Evolutionary conservation across 2,797 vertebrate genomes (phyloP), one percentile per base, ranked within the genome.

Genomic region (Sternarchorhynchus goeldii): DNA sequence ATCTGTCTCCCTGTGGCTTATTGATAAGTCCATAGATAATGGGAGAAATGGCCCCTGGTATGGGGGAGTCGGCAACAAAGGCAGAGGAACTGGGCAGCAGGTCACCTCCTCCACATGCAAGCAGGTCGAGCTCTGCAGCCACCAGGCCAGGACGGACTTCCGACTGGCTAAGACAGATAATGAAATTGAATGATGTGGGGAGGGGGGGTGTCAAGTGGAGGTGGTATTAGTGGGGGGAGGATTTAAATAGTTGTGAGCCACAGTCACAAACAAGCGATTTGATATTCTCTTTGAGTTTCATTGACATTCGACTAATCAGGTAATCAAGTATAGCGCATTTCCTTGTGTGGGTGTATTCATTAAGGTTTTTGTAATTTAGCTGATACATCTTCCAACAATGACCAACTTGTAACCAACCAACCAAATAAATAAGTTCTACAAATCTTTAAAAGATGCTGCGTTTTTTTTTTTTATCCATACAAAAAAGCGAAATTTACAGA

Each of bases 21-120:
- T 71, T 71, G 68, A 71, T 71, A 71, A 71, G 53, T 53, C 55
- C 55, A 71, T 71, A 71, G 53, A 36, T 71, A 71, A 71, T 71
- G 68, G 53, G n/a, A 71, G 29, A 71, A 53, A 57, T 71, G 68
- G 68, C 53, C 50, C 31, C 53, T 8, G 17, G 53, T 71, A 53
- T 57, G 68, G 36, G 55, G 55, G 68, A n/a, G 34, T 57, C 56
- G 10, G 55, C 17, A 6, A 2, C 20, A 55, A 25, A 66, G 45
- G 7, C 14, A 17, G 25, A 18, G 10, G 63, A 65, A n/a, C 6
- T 34, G 45, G 45, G 31, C 62, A 36, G 17, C 34, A 67, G 65
- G 66, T 69, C 66, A 69, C 45, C 31, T 17, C 25, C 53, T 12
- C 50, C 68, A 69, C 21, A 68, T n/a, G 21, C 12, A 8, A 25